Conservation (phyloP, 2,888 invertebrate genomes). For the Tinea semifulvella region DNA sequence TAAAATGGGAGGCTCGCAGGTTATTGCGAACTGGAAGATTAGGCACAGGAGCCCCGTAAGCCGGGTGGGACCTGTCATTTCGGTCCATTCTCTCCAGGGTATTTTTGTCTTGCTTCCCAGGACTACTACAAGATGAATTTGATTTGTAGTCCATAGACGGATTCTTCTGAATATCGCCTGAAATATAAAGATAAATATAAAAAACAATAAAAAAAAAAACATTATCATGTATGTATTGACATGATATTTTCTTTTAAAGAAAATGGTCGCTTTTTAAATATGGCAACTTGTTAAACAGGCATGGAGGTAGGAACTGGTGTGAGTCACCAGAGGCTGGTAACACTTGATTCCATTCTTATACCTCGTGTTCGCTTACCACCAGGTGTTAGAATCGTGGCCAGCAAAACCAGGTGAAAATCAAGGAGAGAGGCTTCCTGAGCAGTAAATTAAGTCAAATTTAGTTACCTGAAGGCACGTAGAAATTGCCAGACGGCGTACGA, state of each 20-base stretch:
- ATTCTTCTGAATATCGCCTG: conserved; percentile 88
- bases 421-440: too few species aligned
- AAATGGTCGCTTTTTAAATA: too few species aligned
- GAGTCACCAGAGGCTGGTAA: too few species aligned
- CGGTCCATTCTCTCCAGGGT: conserved; percentile 60
- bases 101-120: conserved; percentile 68
- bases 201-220: not conserved
- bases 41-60: conserved; percentile 74
- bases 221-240: too few species aligned
- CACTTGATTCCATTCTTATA: too few species aligned
- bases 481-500: conserved; percentile 91
- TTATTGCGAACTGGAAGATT: conserved; percentile 80
- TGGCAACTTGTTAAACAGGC: too few species aligned
- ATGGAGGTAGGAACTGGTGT: too few species aligned
- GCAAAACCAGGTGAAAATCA: too few species aligned
- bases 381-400: too few species aligned
- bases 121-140: conserved; percentile 88
- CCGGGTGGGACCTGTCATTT: conserved; percentile 71
- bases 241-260: too few species aligned
- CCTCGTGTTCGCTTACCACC: too few species aligned
- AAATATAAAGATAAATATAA: conserved; percentile 22
- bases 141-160: conserved; percentile 90
- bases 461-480: conserved; percentile 87
- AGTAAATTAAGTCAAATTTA: too few species aligned
- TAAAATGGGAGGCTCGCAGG: conserved; percentile 77